phyloP scores from a whole-genome alignment of 1,140 invertebrate species.

The Drosophila erecta region DNA sequence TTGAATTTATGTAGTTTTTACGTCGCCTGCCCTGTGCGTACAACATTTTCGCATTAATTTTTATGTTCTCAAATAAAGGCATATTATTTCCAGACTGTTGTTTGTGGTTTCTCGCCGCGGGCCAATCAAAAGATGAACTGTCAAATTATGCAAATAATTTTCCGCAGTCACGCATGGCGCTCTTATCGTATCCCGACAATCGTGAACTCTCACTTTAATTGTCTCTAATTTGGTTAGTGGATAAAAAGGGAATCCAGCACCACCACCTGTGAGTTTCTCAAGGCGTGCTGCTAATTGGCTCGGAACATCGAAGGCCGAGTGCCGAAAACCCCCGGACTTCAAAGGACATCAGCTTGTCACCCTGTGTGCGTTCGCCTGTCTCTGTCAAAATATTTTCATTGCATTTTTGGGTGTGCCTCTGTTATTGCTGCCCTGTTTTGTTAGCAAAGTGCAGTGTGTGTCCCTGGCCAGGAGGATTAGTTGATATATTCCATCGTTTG shows the following conservation, averaged over 20 bases:
- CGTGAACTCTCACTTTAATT: constrained; percentile 68
- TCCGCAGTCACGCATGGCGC: constrained; percentile 74
- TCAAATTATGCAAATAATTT: constrained; percentile 84
- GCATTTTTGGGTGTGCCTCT: constrained; percentile 74
- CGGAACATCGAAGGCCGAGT: constrained; percentile 33
- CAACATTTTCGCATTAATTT: constrained; percentile 82
- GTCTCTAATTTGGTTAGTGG: constrained; percentile 71
- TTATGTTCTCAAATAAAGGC: constrained; percentile 68
- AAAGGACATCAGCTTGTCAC: constrained; percentile 44
- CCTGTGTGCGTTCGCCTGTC: constrained; percentile 46
- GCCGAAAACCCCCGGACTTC: constrained; percentile 49
- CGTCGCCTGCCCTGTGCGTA: constrained; percentile 55
- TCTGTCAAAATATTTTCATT: constrained; percentile 82
- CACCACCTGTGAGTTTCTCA: constrained; percentile 76
- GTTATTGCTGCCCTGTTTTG: constrained; percentile 64
- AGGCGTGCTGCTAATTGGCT: constrained; percentile 81
- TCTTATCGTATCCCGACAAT: constrained; percentile 60
- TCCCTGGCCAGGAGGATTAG: constrained; percentile 62
- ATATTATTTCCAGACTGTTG: constrained; percentile 36
- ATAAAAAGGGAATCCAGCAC: constrained; percentile 32
- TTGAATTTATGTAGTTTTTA: constrained; percentile 82
- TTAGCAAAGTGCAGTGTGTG: constrained; percentile 72
- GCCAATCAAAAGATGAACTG: constrained; percentile 70
- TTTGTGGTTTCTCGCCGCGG: constrained; percentile 58
- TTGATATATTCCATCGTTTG: constrained; percentile 63